Base-by-base conservation (phyloP, 1,140 invertebrate species). In the Dreissena polymorpha region DNA sequence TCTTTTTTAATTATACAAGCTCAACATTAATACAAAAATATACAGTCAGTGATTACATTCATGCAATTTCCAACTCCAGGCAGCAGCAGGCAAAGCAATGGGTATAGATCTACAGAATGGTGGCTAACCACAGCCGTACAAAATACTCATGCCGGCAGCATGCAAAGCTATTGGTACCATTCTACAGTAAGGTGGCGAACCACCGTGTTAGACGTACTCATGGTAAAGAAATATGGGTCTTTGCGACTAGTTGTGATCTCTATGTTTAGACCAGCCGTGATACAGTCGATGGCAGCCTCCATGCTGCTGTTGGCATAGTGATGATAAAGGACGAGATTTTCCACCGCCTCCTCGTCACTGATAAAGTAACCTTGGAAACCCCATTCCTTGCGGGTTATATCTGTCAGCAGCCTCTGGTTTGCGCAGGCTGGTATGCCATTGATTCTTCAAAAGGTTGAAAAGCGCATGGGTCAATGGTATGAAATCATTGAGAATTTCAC, bases 371-470 rank as follows among this genome's bases (percentile, higher is more conserved):
- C 92, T 57, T 72, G 86, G 82, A 92, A 92, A 25, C 85, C 86
- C 91, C 90, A 91, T 49, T 88, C 88, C 29, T 87, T 82, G 25
- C 91, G 80, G 16, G 91, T 76, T 69, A 91, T 88, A 51, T 91
- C 88, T 7, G 91, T 90, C 57, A 92, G 80, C 16, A 92, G 84
- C 64, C 85, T 74, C 64, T 89, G 88, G 80, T 91, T 90, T 39
- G 89, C 90, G 83, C 92, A 92, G n/a, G 91, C 86, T 64, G 92
- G 91, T 18, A 92, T 74, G 21, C 92, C 92, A 71, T 92, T 91
- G 21, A 92, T 86, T 51, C 91, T 91, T 21, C 39, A 49, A 39
- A 39, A 5, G 55, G 16, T 13, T n/a, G 6, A 49, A 5, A 70
- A 27, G 10, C 16, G 6, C 16, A n/a, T 60, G 39, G 39, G 2